Percentiles rank a stretch among this genome's conserved stretches.
Evolutionary conservation across 35 echinoderm and acorn worm species (phyloP).

Genomic region (Heliocidaris erythrogramma): DNA sequence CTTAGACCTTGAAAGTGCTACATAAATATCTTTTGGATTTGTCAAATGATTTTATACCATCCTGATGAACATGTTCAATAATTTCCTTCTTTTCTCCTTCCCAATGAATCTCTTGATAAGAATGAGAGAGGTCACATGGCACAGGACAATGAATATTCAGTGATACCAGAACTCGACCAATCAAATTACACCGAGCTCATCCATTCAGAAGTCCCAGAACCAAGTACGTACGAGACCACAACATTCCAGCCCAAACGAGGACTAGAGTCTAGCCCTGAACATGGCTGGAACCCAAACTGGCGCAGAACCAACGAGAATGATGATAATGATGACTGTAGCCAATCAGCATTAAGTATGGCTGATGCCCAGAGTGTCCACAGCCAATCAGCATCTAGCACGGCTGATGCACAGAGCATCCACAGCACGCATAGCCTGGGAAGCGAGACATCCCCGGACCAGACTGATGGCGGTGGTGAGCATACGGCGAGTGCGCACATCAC

Average conservation of each 20-base stretch:
- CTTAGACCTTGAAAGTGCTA: too few relatives aligned
- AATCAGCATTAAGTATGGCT: conserved; percentile 27
- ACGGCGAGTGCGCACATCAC: neutral
- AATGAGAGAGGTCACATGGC: neutral
- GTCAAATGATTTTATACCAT: neutral
- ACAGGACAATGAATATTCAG: conserved; percentile 34
- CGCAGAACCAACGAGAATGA: conserved; percentile 14
- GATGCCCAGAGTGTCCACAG: conserved; percentile 26
- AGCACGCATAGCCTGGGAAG: conserved; percentile 22
- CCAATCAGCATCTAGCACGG: conserved; percentile 29
- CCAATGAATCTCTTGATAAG: neutral
- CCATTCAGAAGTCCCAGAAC: conserved; percentile 26
- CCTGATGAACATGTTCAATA: neutral
- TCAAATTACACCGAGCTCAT: conserved; percentile 28
- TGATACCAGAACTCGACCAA: conserved; percentile 48
- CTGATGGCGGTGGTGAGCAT: neutral
- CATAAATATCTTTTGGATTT: too few relatives aligned
- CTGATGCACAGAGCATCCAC: conserved; percentile 35
- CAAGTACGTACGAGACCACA: conserved; percentile 31
- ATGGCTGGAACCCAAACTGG: conserved; percentile 37
- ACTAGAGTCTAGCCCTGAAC: conserved; percentile 34
- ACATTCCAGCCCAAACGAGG: neutral
- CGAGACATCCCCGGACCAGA: conserved; percentile 24
- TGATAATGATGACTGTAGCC: conserved; percentile 31
- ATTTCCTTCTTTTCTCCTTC: neutral